A percentile compares a stretch with the other conserved stretches of the same genome.
phyloP scores from a whole-genome alignment of 2,888 invertebrate species.

The Clusia tigrina region DNA sequence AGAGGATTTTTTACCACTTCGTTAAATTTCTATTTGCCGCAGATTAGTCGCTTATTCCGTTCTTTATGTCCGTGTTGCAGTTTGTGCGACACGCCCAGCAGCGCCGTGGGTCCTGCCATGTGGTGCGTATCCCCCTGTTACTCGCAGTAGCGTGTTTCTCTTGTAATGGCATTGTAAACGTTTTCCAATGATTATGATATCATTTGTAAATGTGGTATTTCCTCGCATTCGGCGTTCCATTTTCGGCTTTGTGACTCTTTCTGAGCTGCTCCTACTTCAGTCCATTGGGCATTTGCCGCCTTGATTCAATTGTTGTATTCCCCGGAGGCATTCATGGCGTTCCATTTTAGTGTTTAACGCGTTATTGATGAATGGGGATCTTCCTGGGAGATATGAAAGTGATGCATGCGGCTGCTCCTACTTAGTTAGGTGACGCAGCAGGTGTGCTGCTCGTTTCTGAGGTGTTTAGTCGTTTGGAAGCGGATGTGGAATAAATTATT shows the following conservation, averaged over 20 bases:
- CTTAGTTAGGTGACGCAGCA: no score
- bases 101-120: no score
- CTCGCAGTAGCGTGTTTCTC: not conserved
- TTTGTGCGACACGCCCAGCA: no score
- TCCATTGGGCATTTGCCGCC: slow-evolving; percentile 16
- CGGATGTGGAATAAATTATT: no score
- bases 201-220: not conserved
- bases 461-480: no score
- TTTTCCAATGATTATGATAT: slow-evolving; percentile 1
- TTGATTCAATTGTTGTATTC: not conserved
- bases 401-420: no score
- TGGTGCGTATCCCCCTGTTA: slow-evolving; percentile 14
- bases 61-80: not conserved
- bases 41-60: slow-evolving; percentile 26
- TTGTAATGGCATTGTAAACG: not conserved
- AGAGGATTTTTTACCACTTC: slow-evolving; percentile 31
- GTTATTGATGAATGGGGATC: no score
- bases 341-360: no score
- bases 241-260: not conserved
- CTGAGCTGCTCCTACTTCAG: slow-evolving; percentile 1
- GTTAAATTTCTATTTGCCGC: slow-evolving; percentile 27
- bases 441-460: no score
- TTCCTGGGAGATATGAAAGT: no score
- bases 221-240: not conserved
- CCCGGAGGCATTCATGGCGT: no score